Conservation (phyloP, 2,797 vertebrate genomes). For the Diplodus sargus region DNA sequence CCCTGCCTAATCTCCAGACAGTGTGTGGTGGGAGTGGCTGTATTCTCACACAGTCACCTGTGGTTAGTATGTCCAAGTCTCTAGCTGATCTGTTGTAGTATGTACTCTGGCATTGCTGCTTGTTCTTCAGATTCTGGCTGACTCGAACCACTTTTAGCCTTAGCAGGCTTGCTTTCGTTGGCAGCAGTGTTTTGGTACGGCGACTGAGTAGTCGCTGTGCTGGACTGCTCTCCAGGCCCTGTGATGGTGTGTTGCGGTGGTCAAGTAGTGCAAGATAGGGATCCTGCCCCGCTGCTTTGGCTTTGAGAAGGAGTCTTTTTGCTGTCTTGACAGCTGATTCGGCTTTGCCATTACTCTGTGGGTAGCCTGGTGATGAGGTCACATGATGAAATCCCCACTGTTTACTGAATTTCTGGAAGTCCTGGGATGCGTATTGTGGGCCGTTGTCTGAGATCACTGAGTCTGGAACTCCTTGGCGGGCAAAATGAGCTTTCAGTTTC, state of each 20-base stretch:
- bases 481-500: slow-evolving; percentile 33
- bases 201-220: background rate
- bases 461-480: slow-evolving; percentile 28
- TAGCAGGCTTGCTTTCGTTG: background rate
- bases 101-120: background rate
- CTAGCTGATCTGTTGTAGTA: background rate
- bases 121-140: background rate
- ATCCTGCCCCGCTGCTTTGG: background rate
- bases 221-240: background rate
- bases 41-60: no score
- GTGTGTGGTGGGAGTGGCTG: background rate
- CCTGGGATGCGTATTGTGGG: slow-evolving; percentile 19
- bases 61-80: background rate
- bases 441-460: slow-evolving; percentile 19
- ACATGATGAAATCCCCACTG: slow-evolving; percentile 33
- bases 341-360: slow-evolving; percentile 9
- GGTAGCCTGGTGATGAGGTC: slow-evolving; percentile 14
- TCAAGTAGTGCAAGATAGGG: background rate
- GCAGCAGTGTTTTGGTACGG: background rate
- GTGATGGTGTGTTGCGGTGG: background rate
- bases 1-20: background rate
- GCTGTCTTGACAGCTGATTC: slow-evolving; percentile 1
- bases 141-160: background rate
- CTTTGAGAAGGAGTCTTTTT: background rate
- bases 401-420: slow-evolving; percentile 37